These are phyloP conservation scores for Tinea pellionella DNA, from an alignment of 2,888 invertebrate genomes.

Conservation along the genomic window DNA sequence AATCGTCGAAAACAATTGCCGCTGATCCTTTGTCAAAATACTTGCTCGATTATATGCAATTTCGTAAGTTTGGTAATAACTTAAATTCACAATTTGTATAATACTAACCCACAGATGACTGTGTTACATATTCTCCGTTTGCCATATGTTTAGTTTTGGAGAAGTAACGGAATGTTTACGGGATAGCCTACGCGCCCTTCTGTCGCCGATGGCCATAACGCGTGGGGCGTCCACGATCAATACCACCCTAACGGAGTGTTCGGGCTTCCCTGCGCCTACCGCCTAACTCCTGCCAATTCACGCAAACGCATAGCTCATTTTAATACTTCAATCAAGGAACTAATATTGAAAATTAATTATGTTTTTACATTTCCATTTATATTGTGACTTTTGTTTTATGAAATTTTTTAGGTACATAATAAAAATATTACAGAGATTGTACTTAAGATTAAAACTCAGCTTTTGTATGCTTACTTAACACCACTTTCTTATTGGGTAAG, in stretches of 20 bases:
- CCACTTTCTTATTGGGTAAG: too few relatives aligned
- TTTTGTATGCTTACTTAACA: too few relatives aligned
- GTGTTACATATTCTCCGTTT: neutral
- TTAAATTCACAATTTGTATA: neutral
- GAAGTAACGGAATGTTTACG: constrained; percentile 32
- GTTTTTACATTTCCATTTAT: too few relatives aligned
- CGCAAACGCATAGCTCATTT: constrained; percentile 1
- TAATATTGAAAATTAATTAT: neutral
- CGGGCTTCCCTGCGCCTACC: constrained; percentile 45
- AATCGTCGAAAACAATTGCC: neutral
- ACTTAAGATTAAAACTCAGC: too few relatives aligned
- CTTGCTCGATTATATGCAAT: neutral
- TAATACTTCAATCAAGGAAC: constrained; percentile 3
- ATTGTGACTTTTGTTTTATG: too few relatives aligned
- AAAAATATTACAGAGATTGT: too few relatives aligned
- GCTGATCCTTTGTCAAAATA: neutral
- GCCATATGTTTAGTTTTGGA: constrained; percentile 4
- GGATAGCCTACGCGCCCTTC: constrained; percentile 36
- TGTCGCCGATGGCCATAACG: constrained; percentile 52
- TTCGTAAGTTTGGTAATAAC: too few relatives aligned
- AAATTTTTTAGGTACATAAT: too few relatives aligned
- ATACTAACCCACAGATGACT: neutral
- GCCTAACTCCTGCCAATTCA: neutral
- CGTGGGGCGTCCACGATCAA: constrained; percentile 60
- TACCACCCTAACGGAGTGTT: constrained; percentile 30